These are phyloP conservation scores for Phallusia fumigata DNA, from an alignment of 23 tunicate species.

Conservation along the genomic window DNA sequence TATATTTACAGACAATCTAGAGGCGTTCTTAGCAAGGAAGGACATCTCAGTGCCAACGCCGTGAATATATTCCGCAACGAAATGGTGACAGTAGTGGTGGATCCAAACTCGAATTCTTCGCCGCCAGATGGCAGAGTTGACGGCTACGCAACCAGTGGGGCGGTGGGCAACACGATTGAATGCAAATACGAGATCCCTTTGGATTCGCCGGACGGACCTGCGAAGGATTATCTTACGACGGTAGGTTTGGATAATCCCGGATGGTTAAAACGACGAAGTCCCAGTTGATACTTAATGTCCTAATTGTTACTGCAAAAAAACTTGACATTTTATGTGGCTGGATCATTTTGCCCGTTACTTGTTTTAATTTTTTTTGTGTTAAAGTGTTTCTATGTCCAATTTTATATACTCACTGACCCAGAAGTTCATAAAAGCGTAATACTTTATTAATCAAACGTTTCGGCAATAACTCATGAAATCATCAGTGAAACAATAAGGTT, in stretches of 20 bases:
- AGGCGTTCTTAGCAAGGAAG: conserved; percentile 24
- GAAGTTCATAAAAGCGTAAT: too few species aligned
- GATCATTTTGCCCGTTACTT: too few species aligned
- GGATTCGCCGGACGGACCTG: neutral
- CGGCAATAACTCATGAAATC: too few species aligned
- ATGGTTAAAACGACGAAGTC: too few species aligned
- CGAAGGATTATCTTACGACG: neutral
- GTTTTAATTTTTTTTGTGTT: too few species aligned
- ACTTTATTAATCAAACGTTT: too few species aligned
- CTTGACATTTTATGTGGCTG: too few species aligned
- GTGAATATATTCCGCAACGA: conserved; percentile 15
- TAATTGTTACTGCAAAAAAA: too few species aligned
- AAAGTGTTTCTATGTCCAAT: too few species aligned
- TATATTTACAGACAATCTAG: conserved; percentile 5
- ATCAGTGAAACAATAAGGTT: too few species aligned
- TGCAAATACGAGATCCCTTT: conserved; percentile 22
- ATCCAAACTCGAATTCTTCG: conserved; percentile 9
- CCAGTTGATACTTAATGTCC: too few species aligned
- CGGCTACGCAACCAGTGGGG: neutral
- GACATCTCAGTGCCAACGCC: conserved; percentile 20
- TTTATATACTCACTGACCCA: too few species aligned
- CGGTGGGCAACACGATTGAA: neutral
- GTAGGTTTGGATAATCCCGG: neutral
- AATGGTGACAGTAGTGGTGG: conserved; percentile 32
- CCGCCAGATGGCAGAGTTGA: conserved; percentile 9